Evolutionary conservation across 1,140 invertebrate species (phyloP).

Genomic region (Tyrophagus putrescentiae): DNA sequence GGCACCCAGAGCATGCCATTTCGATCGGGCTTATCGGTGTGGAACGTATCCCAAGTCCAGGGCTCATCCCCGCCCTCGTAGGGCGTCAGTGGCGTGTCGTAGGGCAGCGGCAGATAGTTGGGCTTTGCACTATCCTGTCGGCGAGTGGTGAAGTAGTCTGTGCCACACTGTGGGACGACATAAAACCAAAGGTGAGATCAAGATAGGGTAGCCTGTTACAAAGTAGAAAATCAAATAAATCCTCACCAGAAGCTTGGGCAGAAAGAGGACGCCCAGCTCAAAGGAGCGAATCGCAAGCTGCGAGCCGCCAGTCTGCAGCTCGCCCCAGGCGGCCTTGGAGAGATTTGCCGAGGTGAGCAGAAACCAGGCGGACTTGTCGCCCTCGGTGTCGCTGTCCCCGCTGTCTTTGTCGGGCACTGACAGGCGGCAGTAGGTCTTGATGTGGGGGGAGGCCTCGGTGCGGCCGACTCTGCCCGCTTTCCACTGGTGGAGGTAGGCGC

Average conservation of each 20-base stretch:
- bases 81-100: slow-evolving; percentile 53
- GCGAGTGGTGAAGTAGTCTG: slow-evolving; percentile 33
- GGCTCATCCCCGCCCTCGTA: slow-evolving; percentile 38
- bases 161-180: slow-evolving; percentile 13
- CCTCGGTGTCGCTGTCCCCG: slow-evolving; percentile 25
- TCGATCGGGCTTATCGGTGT: no score
- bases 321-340: slow-evolving; percentile 89
- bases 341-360: slow-evolving; percentile 58
- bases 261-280: slow-evolving; percentile 75
- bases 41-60: no score
- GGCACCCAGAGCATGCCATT: no score
- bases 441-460: slow-evolving; percentile 72
- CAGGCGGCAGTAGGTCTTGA: slow-evolving; percentile 70
- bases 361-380: slow-evolving; percentile 18
- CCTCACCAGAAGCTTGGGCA: slow-evolving; percentile 65
- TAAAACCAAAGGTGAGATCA: no score
- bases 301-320: slow-evolving; percentile 46
- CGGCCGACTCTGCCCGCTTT: slow-evolving; percentile 49
- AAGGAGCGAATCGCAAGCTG: slow-evolving; percentile 65
- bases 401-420: slow-evolving; percentile 50
- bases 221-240: slow-evolving; percentile 12
- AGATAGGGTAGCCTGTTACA: not conserved
- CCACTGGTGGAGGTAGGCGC: slow-evolving; percentile 65
- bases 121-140: slow-evolving; percentile 32
- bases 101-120: slow-evolving; percentile 50